Conservation (phyloP, 2,797 vertebrate species). For the Hydrophis major region DNA sequence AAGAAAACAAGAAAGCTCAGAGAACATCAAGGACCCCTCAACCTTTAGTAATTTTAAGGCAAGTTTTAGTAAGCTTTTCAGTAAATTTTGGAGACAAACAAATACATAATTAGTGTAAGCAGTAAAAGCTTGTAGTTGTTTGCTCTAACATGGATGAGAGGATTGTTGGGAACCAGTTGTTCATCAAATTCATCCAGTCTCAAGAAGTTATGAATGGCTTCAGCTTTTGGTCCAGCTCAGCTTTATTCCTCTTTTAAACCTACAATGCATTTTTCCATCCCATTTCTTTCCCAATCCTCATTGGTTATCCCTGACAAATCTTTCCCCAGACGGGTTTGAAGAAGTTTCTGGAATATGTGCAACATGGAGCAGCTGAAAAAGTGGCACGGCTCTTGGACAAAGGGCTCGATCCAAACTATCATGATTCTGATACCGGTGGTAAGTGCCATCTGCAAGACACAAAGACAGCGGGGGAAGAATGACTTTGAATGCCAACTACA, state of each 20-base stretch:
- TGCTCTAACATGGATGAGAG: background rate
- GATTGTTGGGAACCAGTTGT: background rate
- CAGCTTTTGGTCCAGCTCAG: background rate
- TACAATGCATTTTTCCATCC: background rate
- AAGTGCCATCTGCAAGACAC: slow-evolving; percentile 2
- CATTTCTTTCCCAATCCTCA: background rate
- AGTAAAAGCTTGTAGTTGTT: background rate
- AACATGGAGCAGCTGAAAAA: slow-evolving; percentile 86
- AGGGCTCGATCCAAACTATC: slow-evolving; percentile 90
- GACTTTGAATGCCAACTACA: background rate
- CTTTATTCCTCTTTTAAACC: background rate
- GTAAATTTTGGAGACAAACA: background rate
- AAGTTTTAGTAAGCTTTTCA: background rate
- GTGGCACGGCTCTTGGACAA: slow-evolving; percentile 88
- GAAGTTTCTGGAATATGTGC: slow-evolving; percentile 91
- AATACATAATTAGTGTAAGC: background rate
- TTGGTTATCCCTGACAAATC: slow-evolving; percentile 2
- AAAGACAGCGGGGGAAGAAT: background rate
- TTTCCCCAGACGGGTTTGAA: slow-evolving; percentile 83
- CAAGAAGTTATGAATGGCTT: background rate
- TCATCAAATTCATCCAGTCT: background rate
- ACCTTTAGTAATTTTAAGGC: background rate
- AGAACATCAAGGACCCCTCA: too few relatives aligned
- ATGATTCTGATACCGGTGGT: slow-evolving; percentile 88
- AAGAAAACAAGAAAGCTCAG: too few relatives aligned